Evolutionary conservation across 2,888 invertebrate genomes (phyloP).

Genomic region (Heterodera filipjevi): DNA sequence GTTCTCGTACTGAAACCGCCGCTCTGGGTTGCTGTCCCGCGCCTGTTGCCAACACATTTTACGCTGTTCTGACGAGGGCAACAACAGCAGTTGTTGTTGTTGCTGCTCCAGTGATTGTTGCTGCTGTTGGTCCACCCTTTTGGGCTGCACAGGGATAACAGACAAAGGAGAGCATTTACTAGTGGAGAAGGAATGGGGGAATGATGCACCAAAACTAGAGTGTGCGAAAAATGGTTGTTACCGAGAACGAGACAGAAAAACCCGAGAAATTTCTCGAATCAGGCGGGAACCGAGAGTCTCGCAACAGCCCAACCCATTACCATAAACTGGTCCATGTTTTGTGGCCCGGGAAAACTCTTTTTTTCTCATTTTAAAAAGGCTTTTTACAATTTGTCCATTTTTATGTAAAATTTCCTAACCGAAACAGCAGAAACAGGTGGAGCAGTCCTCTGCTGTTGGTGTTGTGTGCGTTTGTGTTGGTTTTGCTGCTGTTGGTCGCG

Average conservation of each 20-base stretch:
- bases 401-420: background rate
- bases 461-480: constrained; percentile 16
- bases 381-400: too few relatives aligned
- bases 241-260: too few relatives aligned
- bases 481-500: constrained; percentile 26
- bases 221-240: too few relatives aligned
- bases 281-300: too few relatives aligned
- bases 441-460: constrained; percentile 1
- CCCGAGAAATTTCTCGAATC: too few relatives aligned
- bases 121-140: background rate
- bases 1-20: constrained; percentile 47
- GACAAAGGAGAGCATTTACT: too few relatives aligned
- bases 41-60: constrained; percentile 46
- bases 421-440: too few relatives aligned
- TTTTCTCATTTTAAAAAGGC: too few relatives aligned
- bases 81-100: background rate
- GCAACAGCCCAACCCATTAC: too few relatives aligned
- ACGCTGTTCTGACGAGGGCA: background rate
- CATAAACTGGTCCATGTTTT: too few relatives aligned
- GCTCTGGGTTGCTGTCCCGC: constrained; percentile 42
- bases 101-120: constrained; percentile 8
- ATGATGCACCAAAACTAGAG: background rate
- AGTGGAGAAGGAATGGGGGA: too few relatives aligned
- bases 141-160: background rate
- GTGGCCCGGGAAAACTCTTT: too few relatives aligned